Evolutionary conservation across 2,797 vertebrate genomes (phyloP), one percentile per base, ranked within the genome.

Genomic region (Esox masquinongy): DNA sequence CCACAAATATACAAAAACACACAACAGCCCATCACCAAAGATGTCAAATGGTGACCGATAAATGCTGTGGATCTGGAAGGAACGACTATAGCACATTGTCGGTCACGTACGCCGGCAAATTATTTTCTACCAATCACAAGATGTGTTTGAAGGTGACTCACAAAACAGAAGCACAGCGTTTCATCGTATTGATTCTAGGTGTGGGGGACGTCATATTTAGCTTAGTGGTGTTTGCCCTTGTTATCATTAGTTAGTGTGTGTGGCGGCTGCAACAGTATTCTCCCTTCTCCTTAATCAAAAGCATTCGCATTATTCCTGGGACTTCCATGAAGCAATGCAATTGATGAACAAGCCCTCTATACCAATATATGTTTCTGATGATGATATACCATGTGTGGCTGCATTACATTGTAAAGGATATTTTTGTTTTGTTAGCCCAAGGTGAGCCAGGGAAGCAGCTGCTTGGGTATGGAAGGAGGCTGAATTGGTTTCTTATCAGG

Each of bases 371-470:
- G 61, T 64, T 70, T 78, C 78, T 81, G 22, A 26, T 24, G 11
- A 61, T 61, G 56, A 11, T 82, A 70, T 70, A 49, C 74, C 19
- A 74, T 61, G 72, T 39, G 24, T 26, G 53, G 19, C 17, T 68
- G 26, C 79, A 84, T 84, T 84, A 66, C 71, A 80, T 86, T 89
- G 70, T 66, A 82, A 85, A 86, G 84, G 88, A 88, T 86, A 83
- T 88, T 87, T 91, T 91, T 93, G 90, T 93, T 90, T 92, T 83
- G 91, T 91, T 88, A 86, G 77, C 80, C 88, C 84, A 92, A 92
- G 92, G 92, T 93, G 91, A 92, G 84, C 78, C 47, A 68, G 47
- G 53, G 70, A 79, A 29, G 78, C 78, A 73, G 79, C 76, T 43
- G 68, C 82, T 87, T 83, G 76, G 76, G 75, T 5, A 5, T 71